Conservation (phyloP, 2,113 vertebrate species). For the Silurus meridionalis region DNA sequence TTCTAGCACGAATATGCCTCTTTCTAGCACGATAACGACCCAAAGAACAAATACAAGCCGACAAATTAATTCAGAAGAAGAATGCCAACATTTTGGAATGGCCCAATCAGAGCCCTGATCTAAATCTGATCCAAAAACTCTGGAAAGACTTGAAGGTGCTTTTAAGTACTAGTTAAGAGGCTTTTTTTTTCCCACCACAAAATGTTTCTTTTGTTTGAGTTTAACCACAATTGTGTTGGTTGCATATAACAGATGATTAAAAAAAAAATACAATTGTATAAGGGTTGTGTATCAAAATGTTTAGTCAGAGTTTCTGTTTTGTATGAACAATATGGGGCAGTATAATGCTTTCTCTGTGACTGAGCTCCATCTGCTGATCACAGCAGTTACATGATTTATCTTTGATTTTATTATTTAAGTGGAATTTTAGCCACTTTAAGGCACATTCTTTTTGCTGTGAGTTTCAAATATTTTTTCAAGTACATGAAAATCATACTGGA, state of each 20-base stretch:
- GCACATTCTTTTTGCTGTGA: background rate
- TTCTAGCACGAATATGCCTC: background rate
- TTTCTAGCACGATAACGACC: background rate
- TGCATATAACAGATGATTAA: background rate
- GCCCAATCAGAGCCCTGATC: background rate
- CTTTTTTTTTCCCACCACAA: too few relatives aligned
- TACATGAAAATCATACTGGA: background rate
- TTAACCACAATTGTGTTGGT: background rate
- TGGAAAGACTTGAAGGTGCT: background rate
- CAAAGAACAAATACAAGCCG: background rate
- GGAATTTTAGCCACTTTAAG: background rate
- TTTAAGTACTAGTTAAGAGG: background rate
- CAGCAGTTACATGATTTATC: background rate
- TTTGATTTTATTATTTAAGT: background rate
- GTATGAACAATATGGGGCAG: background rate
- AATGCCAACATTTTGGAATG: background rate
- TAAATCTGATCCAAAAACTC: background rate
- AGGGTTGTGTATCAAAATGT: background rate
- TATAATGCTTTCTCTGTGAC: background rate
- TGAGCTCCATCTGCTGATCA: background rate
- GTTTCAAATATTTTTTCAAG: background rate
- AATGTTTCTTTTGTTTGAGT: background rate
- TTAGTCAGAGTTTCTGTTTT: background rate
- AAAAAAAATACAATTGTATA: background rate
- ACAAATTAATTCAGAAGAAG: background rate